Evolutionary conservation across 2,888 invertebrate genomes (phyloP), one percentile per base, ranked within the genome.

Genomic region (Suillia variegata): DNA sequence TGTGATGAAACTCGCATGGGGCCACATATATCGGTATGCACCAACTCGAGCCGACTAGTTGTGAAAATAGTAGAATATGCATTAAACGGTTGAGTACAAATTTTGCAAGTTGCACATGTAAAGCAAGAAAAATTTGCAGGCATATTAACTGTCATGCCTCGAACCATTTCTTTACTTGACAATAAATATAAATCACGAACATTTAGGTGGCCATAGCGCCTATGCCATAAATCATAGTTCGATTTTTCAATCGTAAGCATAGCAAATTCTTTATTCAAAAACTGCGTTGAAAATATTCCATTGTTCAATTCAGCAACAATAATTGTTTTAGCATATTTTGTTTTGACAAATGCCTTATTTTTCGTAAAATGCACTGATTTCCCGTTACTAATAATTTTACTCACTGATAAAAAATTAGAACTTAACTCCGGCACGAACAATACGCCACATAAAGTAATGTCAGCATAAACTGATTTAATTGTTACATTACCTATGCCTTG

Each of bases 11-110:
- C 54, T 38, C 52, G 10, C 59, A 59, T 62, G 3, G 62, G 51
- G 1, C 51, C 59, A 20, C 62, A 59, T n/a, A 56, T 55, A 52
- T 62, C 62, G 2, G 57, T 59, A 38, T 62, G 62, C 38, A 59
- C 56, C 15, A 62, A 26, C 8, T 59, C 54, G 20, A 59, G 26
- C 26, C n/a, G 31, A 5, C 54, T 34, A 31, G 58, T 49, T 2
- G 55, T 54, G 22, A 33, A 49, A 10, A 52, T 38, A 18, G 34
- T 20, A 1, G 52, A 24, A 51, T 42, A 57, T 18, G 17, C 50
- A n/a, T 13, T 12, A 49, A 62, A 55, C 5, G 54, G 49, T 33
- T 60, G 38, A 0, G 50, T 50, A 18, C 31, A 50, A 18, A 61
- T 61, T 15, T 57, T 61, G 18, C 61, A 58, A 2, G 22, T 22